Base-by-base conservation (phyloP, 2,888 invertebrate species). In the Cheilosia urbana region DNA sequence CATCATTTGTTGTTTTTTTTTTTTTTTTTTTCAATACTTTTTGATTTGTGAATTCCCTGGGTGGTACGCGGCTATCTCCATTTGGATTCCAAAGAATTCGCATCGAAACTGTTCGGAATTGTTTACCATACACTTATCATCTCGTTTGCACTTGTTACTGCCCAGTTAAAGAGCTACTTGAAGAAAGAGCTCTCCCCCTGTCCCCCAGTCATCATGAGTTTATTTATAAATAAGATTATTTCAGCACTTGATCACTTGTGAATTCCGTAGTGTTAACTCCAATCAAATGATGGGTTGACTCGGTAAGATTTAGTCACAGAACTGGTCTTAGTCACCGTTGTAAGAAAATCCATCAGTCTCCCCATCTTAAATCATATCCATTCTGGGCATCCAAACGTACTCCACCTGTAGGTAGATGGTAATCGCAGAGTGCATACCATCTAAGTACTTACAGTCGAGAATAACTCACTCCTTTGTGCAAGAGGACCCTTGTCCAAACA, bases 401-500 rank as follows among this genome's bases (percentile, higher is more conserved):
- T 45, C 9, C 47, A 24, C 21, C 24, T 24, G 51, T 15, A 19
- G 51, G 21, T 13, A 51, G 9, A 30, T n/a, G 9, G n/a, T 30
- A 30, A 15, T 21, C 55, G 47, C 58, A 19, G 27, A 7, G 19
- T 30, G 68, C 58, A 60, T 71, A 58, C 73, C 63, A 75, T 34
- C 37, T 42, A 53, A 51, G 40, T 58, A 68, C 65, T 65, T 57
- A 11, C 19, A 30, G 55, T 2, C 17, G 15, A 66, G 57, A 57
- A 76, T 76, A 76, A 76, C 30, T 76, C 68, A 69, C 62, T 68
- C 42, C 73, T 62, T 49, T 63, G 66, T 49, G 45, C 55, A 30
- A 62, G 34, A 21, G 63, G 71, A 4, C 5, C 63, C 84, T 75
- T 72, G 72, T 68, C 72, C 76, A 76, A 85, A 60, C 42, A 51